Base-by-base conservation (phyloP, 2,888 invertebrate species). In the Erynnis tages region DNA sequence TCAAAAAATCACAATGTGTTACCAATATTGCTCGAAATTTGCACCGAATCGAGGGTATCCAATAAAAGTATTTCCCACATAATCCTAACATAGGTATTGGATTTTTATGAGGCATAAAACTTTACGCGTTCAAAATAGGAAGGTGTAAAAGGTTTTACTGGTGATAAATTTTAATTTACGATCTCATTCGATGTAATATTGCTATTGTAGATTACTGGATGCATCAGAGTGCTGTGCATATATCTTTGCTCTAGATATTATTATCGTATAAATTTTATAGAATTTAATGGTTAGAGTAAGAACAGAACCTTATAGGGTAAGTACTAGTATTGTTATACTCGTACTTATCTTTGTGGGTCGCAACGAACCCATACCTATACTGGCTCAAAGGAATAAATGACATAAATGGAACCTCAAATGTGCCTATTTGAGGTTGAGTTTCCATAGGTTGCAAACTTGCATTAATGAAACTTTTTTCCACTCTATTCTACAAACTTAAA, bases 121-220 rank as follows among this genome's bases (percentile, higher is more conserved):
- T 57, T 60, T 58, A 61, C 48, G 56, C 44, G 55, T 56, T 59
- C 54, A 56, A 50, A 50, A 61, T 49, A 58, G 47, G 47, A 40
- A 54, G 53, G 54, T 57, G 59, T 54, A 57, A 60, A 56, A 49
- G 38, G 32, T 54, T 56, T 53, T 63, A 64, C 66, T 58, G 67
- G 67, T 67, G 66, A 71, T 71, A 74, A 76, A 71, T 70, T 69
- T 67, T 70, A 69, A 65, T 63, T 66, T 68, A 67, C 65, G 63
- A 62, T 61, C 58, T 62, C 54, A 57, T 46, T 35, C 11, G 16
- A 16, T 11, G 14, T 32, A 23, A 45, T 35, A 46, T 46, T 34
- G 35, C 2, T 21, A 21, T 21, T 21, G 25, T n/a, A n/a, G 23
- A 32, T 14, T 23, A 17, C 17, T 16, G 32, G 10, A 45, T 45